These are phyloP conservation scores for Poeciliopsis retropinna DNA, from an alignment of 2,113 vertebrate genomes.

Conservation along the genomic window DNA sequence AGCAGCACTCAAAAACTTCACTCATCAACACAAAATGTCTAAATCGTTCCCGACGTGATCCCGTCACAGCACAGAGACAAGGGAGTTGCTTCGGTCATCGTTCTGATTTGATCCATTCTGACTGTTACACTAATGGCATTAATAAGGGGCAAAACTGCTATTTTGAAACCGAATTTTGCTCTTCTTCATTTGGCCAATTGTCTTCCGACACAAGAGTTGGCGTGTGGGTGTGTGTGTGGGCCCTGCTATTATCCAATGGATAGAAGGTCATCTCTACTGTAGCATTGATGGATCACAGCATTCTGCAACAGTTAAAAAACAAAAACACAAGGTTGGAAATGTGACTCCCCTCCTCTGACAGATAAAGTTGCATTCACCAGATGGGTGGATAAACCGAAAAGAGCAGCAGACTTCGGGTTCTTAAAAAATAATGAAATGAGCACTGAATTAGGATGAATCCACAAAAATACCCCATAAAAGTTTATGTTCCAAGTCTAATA, in stretches of 20 bases:
- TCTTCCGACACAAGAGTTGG: constrained; percentile 28
- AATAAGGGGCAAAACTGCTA: constrained; percentile 85
- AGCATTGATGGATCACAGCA: constrained; percentile 68
- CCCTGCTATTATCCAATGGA: constrained; percentile 37
- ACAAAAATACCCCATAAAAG: not conserved
- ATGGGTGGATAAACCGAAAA: constrained; percentile 41
- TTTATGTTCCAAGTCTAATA: not conserved
- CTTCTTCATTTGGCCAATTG: constrained; percentile 64
- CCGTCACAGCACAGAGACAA: constrained; percentile 75
- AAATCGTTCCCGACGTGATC: constrained; percentile 80
- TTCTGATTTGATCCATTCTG: constrained; percentile 83
- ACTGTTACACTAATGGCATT: constrained; percentile 87
- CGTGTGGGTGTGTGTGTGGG: constrained; percentile 12
- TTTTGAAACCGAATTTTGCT: constrained; percentile 77
- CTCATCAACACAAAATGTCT: constrained; percentile 77
- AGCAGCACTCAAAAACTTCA: constrained; percentile 68
- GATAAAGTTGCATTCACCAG: constrained; percentile 74
- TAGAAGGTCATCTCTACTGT: constrained; percentile 66
- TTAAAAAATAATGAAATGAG: not conserved
- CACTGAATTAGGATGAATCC: not conserved
- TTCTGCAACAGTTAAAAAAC: constrained; percentile 75
- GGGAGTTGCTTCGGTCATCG: constrained; percentile 79
- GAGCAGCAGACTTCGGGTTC: not conserved
- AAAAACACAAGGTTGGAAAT: constrained; percentile 74
- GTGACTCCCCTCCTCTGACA: constrained; percentile 78